Conservation (phyloP, 2,113 vertebrate species). For the Notothenia coriiceps region DNA sequence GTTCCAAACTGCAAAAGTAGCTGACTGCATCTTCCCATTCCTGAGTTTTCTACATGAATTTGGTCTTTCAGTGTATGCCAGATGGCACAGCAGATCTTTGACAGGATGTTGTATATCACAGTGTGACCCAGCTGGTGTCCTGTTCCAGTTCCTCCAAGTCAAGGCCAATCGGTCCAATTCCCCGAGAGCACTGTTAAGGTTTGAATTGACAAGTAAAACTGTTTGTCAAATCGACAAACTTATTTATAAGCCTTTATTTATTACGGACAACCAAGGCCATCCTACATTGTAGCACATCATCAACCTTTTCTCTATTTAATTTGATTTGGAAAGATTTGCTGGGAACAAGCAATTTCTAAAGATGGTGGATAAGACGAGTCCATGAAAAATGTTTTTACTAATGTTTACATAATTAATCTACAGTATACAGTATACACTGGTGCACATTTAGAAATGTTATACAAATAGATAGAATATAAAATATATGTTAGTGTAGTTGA, state of each 20-base stretch:
- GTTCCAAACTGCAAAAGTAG: constrained; percentile 19
- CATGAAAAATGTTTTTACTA: neutral
- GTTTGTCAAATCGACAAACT: neutral
- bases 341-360: no score
- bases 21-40: constrained; percentile 20
- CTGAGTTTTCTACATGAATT: constrained; percentile 30
- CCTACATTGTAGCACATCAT: neutral
- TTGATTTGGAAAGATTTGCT: neutral
- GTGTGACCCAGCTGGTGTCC: constrained; percentile 45
- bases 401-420: neutral
- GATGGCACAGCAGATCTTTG: constrained; percentile 56
- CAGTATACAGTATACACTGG: neutral
- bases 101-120: constrained; percentile 22
- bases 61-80: constrained; percentile 30
- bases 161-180: constrained; percentile 20
- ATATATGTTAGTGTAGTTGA: no score
- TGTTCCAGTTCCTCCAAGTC: constrained; percentile 15
- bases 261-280: neutral
- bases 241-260: neutral
- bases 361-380: neutral
- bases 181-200: neutral
- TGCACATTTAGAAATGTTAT: neutral
- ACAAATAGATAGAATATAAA: no score
- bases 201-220: neutral
- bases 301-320: neutral